Evolutionary conservation across 92 coral and sea anemone species (phyloP).

Genomic region (Pocillopora meandrina): DNA sequence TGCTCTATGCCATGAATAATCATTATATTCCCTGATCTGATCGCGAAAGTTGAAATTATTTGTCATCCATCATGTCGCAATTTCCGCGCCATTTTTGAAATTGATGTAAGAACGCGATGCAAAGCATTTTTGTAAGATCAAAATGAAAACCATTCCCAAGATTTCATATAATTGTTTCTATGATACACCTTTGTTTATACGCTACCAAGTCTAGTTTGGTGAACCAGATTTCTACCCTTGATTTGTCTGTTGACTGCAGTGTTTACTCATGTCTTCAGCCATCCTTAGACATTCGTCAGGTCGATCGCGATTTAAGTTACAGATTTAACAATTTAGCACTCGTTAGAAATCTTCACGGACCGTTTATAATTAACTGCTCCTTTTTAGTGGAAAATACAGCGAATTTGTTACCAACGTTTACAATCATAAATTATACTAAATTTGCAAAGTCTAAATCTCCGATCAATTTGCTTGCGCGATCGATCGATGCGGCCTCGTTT

Average conservation of each 20-base stretch:
- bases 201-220: not conserved
- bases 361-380: not conserved
- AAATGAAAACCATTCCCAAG: not conserved
- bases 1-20: not conserved
- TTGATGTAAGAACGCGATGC: constrained; percentile 12
- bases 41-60: constrained; percentile 8
- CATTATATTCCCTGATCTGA: not conserved
- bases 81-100: constrained; percentile 73
- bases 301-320: not conserved
- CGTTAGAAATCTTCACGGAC: not conserved
- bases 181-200: not conserved
- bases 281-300: not conserved
- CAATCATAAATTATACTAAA: constrained; percentile 48
- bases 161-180: not conserved
- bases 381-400: not conserved
- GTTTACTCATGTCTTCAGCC: constrained; percentile 7
- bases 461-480: constrained; percentile 46
- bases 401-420: not conserved
- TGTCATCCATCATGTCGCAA: constrained; percentile 36
- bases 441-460: not conserved
- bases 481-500: constrained; percentile 52
- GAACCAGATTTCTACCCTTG: not conserved
- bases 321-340: not conserved
- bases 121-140: not conserved
- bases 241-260: constrained; percentile 12